Evolutionary conservation across 2,113 vertebrate genomes (phyloP).

Genomic region (Marmota flaviventris): DNA sequence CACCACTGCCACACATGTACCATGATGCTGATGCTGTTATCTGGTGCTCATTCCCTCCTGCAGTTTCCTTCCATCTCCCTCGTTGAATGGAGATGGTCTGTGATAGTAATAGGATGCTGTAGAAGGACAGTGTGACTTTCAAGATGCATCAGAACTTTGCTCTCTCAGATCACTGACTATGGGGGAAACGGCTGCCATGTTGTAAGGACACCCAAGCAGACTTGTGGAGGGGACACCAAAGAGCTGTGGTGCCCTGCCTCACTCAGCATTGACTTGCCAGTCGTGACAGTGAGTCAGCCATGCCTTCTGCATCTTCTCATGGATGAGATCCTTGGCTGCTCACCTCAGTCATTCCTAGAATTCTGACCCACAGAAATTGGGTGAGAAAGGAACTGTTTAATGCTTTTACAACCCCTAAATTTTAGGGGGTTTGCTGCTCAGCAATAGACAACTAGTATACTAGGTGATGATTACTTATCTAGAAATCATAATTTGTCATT

Average conservation of each 20-base stretch:
- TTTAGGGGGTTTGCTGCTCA: neutral
- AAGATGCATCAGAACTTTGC: neutral
- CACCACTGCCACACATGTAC: neutral
- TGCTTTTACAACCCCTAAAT: neutral
- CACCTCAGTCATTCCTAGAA: neutral
- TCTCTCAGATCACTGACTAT: neutral
- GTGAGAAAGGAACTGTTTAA: neutral
- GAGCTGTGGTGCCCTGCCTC: neutral
- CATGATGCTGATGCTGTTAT: rapidly evolving
- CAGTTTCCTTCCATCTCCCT: neutral
- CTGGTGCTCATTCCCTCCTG: neutral
- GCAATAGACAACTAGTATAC: neutral
- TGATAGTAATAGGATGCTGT: neutral
- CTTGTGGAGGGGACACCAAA: neutral
- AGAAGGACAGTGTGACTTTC: neutral
- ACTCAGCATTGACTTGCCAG: neutral
- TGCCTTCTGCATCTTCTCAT: neutral
- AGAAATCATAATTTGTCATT: neutral
- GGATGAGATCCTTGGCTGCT: rapidly evolving
- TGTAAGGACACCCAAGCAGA: neutral
- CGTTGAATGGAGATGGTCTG: neutral
- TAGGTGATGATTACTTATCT: neutral
- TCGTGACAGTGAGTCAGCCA: rapidly evolving
- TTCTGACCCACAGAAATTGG: neutral
- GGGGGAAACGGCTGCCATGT: neutral